Conservation (phyloP, 2,888 invertebrate species). For the Rhyacophila evoluta region DNA sequence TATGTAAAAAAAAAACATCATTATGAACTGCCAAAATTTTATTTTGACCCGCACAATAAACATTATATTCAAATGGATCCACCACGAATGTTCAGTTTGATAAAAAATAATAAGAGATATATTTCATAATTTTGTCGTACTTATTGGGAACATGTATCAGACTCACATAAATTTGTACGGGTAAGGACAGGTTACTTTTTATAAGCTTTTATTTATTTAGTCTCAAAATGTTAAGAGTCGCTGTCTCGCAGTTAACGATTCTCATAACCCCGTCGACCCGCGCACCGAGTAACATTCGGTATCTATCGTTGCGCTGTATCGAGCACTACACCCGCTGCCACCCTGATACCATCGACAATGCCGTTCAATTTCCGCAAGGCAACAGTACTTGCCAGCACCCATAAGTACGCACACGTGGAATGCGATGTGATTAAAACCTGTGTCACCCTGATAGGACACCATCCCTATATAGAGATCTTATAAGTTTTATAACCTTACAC, state of each 20-base stretch:
- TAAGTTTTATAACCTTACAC: too few species aligned
- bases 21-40: too few species aligned
- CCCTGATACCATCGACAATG: constrained; percentile 54
- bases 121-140: too few species aligned
- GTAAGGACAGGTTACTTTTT: background rate
- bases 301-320: constrained; percentile 47
- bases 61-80: too few species aligned
- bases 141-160: background rate
- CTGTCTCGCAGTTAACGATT: constrained; percentile 47
- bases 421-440: background rate
- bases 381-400: constrained; percentile 27
- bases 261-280: constrained; percentile 53
- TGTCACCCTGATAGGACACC: background rate
- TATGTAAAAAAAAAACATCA: too few species aligned
- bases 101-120: too few species aligned
- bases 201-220: too few species aligned
- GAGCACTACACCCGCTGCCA: constrained; percentile 46
- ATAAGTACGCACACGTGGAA: constrained; percentile 4
- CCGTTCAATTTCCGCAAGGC: constrained; percentile 44
- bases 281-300: constrained; percentile 44
- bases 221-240: background rate
- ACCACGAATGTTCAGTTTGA: too few species aligned
- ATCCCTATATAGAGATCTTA: too few species aligned
- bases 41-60: too few species aligned
- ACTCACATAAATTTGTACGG: background rate